Percentiles rank a stretch among this genome's conserved stretches.
Evolutionary conservation across 2,888 invertebrate genomes (phyloP).

Genomic region (Chloromyia formosa): DNA sequence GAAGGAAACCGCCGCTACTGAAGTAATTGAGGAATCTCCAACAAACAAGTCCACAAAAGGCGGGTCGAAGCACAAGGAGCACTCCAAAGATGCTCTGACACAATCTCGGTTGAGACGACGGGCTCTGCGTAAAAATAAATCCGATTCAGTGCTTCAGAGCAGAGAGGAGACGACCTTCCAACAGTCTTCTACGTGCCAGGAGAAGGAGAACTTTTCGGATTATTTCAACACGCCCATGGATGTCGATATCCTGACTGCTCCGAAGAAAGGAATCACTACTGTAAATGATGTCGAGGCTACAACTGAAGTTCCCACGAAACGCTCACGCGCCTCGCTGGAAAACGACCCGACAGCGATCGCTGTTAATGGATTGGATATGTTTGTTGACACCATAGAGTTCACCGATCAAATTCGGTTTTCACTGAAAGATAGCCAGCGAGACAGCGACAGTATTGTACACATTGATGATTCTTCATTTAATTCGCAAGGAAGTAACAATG

Average conservation of each 20-base stretch:
- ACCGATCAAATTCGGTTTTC: conserved; percentile 21
- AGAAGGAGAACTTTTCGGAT: conserved; percentile 55
- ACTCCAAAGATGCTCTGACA: conserved; percentile 36
- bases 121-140: conserved; percentile 53
- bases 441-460: background rate
- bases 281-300: background rate
- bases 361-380: background rate
- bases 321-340: background rate
- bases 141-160: conserved; percentile 52
- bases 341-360: background rate
- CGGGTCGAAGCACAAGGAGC: background rate
- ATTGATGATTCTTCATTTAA: conserved; percentile 24
- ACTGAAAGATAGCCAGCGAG: background rate
- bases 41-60: conserved; percentile 47
- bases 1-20: conserved; percentile 41
- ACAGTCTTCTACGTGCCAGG: background rate
- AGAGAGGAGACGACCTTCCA: conserved; percentile 39
- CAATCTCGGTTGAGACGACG: conserved; percentile 46
- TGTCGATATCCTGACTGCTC: conserved; percentile 51
- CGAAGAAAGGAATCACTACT: background rate
- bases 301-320: background rate
- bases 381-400: conserved; percentile 21
- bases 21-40: conserved; percentile 59
- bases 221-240: conserved; percentile 57
- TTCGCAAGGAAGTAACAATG: background rate